Percentiles rank a stretch among this genome's conserved stretches.
phyloP scores from a whole-genome alignment of 2,888 invertebrate genomes.

The Ceraclea dissimilis region DNA sequence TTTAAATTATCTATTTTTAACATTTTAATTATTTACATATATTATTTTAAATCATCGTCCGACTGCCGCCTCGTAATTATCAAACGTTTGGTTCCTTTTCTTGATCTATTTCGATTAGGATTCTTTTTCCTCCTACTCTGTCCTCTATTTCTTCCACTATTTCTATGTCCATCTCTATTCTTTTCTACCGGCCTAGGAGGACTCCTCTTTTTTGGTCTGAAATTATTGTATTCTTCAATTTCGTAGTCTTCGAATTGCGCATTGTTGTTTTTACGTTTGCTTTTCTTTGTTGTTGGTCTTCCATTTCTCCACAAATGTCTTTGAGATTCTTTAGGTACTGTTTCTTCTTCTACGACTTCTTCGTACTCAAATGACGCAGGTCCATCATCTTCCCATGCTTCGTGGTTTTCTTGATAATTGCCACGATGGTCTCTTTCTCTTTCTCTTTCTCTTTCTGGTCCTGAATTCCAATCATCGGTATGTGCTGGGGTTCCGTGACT shows the following conservation, averaged over 20 bases:
- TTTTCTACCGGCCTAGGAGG: background rate
- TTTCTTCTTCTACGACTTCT: background rate
- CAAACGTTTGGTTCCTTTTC: background rate
- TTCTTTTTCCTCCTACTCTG: background rate
- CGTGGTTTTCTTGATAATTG: background rate
- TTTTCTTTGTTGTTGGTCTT: slow-evolving; percentile 3
- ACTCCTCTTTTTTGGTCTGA: background rate
- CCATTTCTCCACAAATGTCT: background rate
- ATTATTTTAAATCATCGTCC: no score
- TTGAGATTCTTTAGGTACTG: background rate
- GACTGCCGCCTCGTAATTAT: background rate
- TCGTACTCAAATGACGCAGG: background rate
- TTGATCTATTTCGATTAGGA: background rate
- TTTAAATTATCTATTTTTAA: no score
- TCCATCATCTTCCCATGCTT: background rate
- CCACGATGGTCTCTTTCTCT: background rate
- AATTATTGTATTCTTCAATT: background rate
- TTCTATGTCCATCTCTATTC: background rate
- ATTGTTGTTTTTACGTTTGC: background rate
- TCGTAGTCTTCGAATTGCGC: background rate
- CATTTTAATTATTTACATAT: no score
- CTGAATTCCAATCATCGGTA: slow-evolving; percentile 1
- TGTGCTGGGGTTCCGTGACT: slow-evolving; percentile 2
- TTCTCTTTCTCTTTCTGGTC: background rate
- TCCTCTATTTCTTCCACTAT: background rate